Conservation (phyloP, 2,888 invertebrate species). For the Harpalus rufipes region DNA sequence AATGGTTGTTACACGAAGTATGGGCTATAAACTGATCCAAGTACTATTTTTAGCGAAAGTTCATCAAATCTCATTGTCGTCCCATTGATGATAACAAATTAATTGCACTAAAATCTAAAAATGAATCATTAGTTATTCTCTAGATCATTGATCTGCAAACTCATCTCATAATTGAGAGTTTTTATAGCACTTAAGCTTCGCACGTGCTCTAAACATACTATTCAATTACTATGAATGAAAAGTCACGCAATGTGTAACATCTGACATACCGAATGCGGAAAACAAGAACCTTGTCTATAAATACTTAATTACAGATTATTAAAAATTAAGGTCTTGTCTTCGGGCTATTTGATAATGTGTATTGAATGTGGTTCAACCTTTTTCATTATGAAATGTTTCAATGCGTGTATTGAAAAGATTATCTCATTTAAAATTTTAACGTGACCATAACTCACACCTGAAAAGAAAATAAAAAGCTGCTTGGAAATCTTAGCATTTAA, state of each 20-base stretch:
- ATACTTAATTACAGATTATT: slow-evolving; percentile 53
- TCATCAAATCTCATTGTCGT: no score
- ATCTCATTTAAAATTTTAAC: slow-evolving; percentile 40
- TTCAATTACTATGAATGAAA: slow-evolving; percentile 42
- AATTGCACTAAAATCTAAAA: no score
- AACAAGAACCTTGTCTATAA: slow-evolving; percentile 37
- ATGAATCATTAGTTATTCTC: background rate
- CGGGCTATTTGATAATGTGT: slow-evolving; percentile 53
- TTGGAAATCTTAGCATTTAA: slow-evolving; percentile 9
- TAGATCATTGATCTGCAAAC: background rate
- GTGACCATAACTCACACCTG: slow-evolving; percentile 49
- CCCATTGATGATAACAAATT: no score
- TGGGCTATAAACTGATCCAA: no score
- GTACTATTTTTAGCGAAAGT: no score
- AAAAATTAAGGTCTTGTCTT: slow-evolving; percentile 57
- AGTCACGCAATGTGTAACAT: slow-evolving; percentile 42
- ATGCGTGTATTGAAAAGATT: slow-evolving; percentile 29
- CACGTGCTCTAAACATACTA: slow-evolving; percentile 32
- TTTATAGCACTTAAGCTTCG: slow-evolving; percentile 34
- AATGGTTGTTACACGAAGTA: no score
- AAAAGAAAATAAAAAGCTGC: background rate
- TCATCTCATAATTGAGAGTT: slow-evolving; percentile 26
- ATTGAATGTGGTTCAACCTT: slow-evolving; percentile 13
- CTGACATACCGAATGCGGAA: slow-evolving; percentile 48
- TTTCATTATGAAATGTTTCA: slow-evolving; percentile 22